Evolutionary conservation across 2,888 invertebrate genomes (phyloP).

Genomic region (Criorhina ranunculi): DNA sequence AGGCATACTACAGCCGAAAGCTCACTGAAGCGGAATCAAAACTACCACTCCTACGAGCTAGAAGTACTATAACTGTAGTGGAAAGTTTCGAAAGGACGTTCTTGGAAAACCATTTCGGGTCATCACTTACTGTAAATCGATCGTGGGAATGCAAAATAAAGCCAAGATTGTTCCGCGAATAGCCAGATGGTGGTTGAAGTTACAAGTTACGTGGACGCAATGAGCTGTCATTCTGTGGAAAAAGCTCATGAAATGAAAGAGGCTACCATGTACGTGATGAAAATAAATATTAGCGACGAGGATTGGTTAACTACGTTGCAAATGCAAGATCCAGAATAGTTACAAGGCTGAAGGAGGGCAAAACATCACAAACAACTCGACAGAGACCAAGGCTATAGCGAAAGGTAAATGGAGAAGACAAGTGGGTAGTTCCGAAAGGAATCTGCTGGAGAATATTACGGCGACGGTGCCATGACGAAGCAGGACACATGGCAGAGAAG

Average conservation of each 20-base stretch:
- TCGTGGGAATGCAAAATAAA: too few species aligned
- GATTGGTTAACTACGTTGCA: background rate
- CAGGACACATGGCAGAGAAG: background rate
- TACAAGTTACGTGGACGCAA: constrained; percentile 1
- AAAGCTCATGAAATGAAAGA: constrained; percentile 18
- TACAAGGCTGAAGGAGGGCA: background rate
- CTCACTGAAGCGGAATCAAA: constrained; percentile 13
- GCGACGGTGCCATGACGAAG: constrained; percentile 1
- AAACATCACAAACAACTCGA: background rate
- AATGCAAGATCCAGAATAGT: constrained; percentile 21
- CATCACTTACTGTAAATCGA: too few species aligned
- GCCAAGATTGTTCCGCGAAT: too few species aligned
- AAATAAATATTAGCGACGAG: background rate
- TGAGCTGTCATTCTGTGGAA: constrained; percentile 5
- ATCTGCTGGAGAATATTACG: background rate
- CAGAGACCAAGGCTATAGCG: background rate
- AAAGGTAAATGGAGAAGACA: too few species aligned
- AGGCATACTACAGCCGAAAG: constrained; percentile 1
- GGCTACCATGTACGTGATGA: constrained; percentile 12
- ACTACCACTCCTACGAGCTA: constrained; percentile 35
- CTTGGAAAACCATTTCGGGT: too few species aligned
- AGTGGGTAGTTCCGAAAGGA: constrained; percentile 7
- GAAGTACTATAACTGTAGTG: constrained; percentile 37
- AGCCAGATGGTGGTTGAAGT: too few species aligned
- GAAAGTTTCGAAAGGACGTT: too few species aligned